Evolutionary conservation across 2,888 invertebrate species (phyloP).

Genomic region (Clivina fossor): DNA sequence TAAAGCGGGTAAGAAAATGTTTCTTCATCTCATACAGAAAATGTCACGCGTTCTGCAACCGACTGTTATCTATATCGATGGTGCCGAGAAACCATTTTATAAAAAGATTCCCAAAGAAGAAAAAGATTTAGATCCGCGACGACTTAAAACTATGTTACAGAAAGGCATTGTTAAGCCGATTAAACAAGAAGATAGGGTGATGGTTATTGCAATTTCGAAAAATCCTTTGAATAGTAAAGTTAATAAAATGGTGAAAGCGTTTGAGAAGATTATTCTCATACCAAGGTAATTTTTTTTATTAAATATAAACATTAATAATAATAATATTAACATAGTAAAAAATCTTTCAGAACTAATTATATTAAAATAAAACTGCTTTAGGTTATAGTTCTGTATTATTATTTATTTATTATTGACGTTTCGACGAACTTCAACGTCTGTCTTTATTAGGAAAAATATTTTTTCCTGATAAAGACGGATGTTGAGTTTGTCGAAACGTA

Average conservation of each 20-base stretch:
- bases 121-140: slow-evolving; percentile 66
- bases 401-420: too few species aligned
- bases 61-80: slow-evolving; percentile 69
- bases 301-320: too few species aligned
- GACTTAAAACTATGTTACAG: slow-evolving; percentile 66
- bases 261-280: slow-evolving; percentile 60
- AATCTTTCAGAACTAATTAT: too few species aligned
- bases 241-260: slow-evolving; percentile 57
- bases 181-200: slow-evolving; percentile 63
- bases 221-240: slow-evolving; percentile 66
- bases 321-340: too few species aligned
- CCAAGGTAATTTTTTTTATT: too few species aligned
- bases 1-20: slow-evolving; percentile 62
- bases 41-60: slow-evolving; percentile 70
- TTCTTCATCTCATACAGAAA: slow-evolving; percentile 68
- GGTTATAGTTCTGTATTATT: too few species aligned
- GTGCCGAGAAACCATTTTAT: slow-evolving; percentile 69
- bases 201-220: slow-evolving; percentile 68
- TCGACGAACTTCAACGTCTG: too few species aligned
- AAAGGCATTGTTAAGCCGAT: slow-evolving; percentile 72
- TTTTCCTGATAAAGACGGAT: too few species aligned
- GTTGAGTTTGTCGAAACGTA: too few species aligned
- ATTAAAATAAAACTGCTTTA: too few species aligned
- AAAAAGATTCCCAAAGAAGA: slow-evolving; percentile 66
- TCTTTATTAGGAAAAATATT: too few species aligned